A percentile compares a stretch with the other conserved stretches of the same genome.
phyloP scores from a whole-genome alignment of 2,797 vertebrate species.

The Pelochelys cantorii region DNA sequence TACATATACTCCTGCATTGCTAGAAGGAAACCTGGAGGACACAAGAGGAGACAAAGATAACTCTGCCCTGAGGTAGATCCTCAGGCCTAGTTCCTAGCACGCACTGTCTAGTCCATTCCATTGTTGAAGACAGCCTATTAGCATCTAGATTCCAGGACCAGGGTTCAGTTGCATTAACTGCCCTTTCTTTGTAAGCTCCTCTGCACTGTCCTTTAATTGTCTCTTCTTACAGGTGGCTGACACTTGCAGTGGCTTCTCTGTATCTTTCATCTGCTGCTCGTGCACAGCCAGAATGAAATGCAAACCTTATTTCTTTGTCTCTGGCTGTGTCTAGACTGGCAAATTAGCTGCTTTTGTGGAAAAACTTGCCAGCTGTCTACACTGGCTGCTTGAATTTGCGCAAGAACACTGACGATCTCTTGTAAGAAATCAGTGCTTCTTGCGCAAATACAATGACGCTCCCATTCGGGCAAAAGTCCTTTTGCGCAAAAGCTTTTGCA shows the following conservation, averaged over 20 bases:
- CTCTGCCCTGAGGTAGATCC: background rate
- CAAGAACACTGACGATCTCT: no score
- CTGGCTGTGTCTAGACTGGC: no score
- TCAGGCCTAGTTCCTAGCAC: background rate
- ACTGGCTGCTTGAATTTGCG: no score
- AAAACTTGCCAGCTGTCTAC: no score
- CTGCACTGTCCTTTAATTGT: background rate
- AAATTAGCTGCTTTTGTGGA: no score
- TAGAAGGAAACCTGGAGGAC: background rate
- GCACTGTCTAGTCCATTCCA: background rate
- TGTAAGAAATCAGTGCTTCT: no score
- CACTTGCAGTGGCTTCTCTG: background rate
- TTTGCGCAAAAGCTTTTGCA: no score
- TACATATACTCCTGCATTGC: background rate
- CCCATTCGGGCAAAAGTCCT: no score
- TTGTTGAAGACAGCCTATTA: background rate
- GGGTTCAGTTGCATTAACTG: background rate
- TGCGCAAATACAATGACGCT: no score
- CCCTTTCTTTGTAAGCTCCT: background rate
- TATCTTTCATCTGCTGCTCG: background rate
- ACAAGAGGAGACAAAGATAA: accelerated
- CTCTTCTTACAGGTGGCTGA: background rate
- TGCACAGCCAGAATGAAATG: background rate
- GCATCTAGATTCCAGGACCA: background rate
- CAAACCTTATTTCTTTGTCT: background rate